Evolutionary conservation across 2,797 vertebrate genomes (phyloP).

Genomic region (Cichlasoma orientale): DNA sequence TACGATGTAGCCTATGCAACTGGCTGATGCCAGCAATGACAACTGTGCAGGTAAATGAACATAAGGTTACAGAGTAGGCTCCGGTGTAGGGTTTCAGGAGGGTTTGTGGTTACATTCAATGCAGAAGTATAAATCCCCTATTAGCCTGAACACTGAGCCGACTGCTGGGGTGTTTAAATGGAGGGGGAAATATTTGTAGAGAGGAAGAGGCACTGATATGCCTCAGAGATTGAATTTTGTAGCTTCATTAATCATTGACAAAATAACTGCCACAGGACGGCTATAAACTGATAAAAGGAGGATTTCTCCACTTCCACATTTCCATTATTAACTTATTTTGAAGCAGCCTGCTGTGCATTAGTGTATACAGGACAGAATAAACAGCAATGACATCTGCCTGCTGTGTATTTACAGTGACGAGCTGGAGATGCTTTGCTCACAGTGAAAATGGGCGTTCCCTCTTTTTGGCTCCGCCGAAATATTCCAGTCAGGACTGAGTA

Average conservation of each 20-base stretch:
- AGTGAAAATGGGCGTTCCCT: slow-evolving; percentile 41
- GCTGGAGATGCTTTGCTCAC: slow-evolving; percentile 30
- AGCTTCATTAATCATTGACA: too few species aligned
- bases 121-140: not conserved
- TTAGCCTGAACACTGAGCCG: not conserved
- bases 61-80: not conserved
- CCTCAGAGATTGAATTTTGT: too few species aligned
- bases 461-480: slow-evolving; percentile 52
- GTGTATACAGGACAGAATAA: not conserved
- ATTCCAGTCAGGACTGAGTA: slow-evolving; percentile 9
- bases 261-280: too few species aligned
- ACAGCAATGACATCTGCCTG: not conserved
- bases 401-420: not conserved
- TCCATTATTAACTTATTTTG: not conserved
- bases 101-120: not conserved
- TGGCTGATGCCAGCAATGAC: not conserved
- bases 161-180: not conserved
- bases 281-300: not conserved
- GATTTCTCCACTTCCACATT: not conserved
- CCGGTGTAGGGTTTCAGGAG: not conserved
- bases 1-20: not conserved
- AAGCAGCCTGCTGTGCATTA: not conserved
- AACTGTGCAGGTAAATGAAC: not conserved
- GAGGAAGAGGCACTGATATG: not conserved
- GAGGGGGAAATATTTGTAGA: not conserved